These are phyloP conservation scores for Eulithis testata DNA, from an alignment of 2,888 invertebrate genomes.

Conservation along the genomic window DNA sequence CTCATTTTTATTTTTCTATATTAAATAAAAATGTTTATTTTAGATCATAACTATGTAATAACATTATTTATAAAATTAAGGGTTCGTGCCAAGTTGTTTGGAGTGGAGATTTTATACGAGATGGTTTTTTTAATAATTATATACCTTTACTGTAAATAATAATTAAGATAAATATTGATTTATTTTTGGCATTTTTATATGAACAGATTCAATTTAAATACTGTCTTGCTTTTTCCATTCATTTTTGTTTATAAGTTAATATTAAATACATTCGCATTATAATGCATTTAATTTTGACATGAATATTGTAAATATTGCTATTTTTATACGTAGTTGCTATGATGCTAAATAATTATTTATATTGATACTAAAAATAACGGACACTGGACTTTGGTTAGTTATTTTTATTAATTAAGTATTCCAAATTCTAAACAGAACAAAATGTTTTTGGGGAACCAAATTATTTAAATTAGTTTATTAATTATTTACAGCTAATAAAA, in stretches of 20 bases:
- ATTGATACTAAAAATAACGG: too few relatives aligned
- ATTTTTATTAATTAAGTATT: too few relatives aligned
- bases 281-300: not conserved
- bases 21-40: conserved; percentile 79
- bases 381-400: too few relatives aligned
- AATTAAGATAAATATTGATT: conserved; percentile 35
- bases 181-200: not conserved
- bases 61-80: conserved; percentile 38
- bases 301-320: conserved; percentile 27
- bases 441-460: too few relatives aligned
- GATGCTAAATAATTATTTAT: too few relatives aligned
- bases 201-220: not conserved
- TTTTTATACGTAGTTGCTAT: conserved; percentile 19
- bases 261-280: too few relatives aligned
- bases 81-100: conserved; percentile 76
- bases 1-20: conserved; percentile 80
- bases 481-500: too few relatives aligned
- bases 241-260: not conserved
- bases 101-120: conserved; percentile 66
- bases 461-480: too few relatives aligned
- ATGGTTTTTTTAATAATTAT: conserved; percentile 59
- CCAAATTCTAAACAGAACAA: too few relatives aligned
- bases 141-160: conserved; percentile 60
- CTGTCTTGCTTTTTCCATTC: too few relatives aligned
- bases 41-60: conserved; percentile 52